Base-by-base conservation (phyloP, 1,140 invertebrate species). In the Euborellia annulipes region DNA sequence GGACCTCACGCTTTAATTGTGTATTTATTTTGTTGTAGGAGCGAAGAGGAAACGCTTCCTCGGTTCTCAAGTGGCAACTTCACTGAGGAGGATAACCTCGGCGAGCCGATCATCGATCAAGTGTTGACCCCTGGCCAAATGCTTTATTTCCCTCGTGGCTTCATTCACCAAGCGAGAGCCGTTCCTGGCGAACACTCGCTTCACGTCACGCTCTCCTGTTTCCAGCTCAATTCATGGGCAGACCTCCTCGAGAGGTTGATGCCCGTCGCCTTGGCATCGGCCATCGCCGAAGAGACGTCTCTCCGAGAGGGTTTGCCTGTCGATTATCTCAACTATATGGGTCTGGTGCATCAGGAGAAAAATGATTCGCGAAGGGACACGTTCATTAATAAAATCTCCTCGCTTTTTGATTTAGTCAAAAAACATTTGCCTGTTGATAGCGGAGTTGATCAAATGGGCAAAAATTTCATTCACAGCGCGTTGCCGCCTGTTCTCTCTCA, bases 171-270 rank as follows among this genome's bases (percentile, higher is more conserved):
- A 67, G 91, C 78, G 2, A 61, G 73, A 43, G 84, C 88, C 13
- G 65, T 80, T 44, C 65, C 64, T 23, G 73, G 79, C 37, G 66
- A 73, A 3, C 87, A 96, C 65, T 96, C 91, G 13, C 68, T 96
- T 1, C 93, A 97, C 61, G 75, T 96, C 0, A 96, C 92, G 0
- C 62, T 97, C 2, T 95, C 91, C 18, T 78, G 82, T 47, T 94
- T 88, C 59, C 92, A 97, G 59, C 79, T 79, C 55, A 91, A 92
- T 57, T 73, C 82, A 7, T 96, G 85, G 78, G 82, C 75, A 42
- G 87, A 97, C 69, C 72, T 92, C 8, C 62, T 96, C 38, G 78
- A 91, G 61, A 79, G 81, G 55, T 67, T 76, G 58, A 49, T 95
- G 32, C 86, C 87, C 2, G 58, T 67, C 43, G 85, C 89, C 1